Evolutionary conservation across 2,113 vertebrate genomes (phyloP).

Genomic region (Odontophorus gujanensis): DNA sequence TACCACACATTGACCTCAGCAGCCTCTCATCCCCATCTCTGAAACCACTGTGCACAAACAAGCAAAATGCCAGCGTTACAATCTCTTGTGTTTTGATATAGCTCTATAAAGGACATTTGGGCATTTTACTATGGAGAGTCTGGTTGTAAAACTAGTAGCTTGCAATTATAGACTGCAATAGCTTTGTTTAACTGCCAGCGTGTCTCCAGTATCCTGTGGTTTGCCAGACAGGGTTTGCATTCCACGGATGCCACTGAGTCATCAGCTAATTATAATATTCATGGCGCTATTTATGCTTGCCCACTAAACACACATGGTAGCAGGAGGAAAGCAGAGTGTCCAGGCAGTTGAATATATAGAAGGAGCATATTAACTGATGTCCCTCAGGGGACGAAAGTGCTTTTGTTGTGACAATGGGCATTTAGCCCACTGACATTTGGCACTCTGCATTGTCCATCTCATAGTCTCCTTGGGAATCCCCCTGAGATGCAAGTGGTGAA

Average conservation of each 20-base stretch:
- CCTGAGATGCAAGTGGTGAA: not conserved
- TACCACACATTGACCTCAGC: not conserved
- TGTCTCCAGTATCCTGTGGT: conserved; percentile 12
- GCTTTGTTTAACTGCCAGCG: conserved; percentile 3
- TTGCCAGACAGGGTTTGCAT: not conserved
- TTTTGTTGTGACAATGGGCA: not conserved
- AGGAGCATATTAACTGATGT: accelerated
- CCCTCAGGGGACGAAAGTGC: not conserved
- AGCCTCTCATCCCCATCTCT: not conserved
- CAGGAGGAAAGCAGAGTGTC: not conserved
- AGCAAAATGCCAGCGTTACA: not conserved
- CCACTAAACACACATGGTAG: not conserved
- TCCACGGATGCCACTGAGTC: conserved; percentile 42
- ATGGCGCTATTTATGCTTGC: conserved; percentile 38
- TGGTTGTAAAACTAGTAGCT: conserved; percentile 21
- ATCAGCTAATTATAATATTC: conserved; percentile 56
- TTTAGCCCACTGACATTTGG: not conserved
- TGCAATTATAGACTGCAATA: conserved; percentile 28
- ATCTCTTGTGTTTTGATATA: conserved; percentile 1
- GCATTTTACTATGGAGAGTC: not conserved
- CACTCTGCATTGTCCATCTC: not conserved
- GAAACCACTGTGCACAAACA: not conserved
- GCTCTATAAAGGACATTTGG: not conserved
- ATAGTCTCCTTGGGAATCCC: not conserved
- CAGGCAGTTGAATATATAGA: not conserved